phyloP scores from a whole-genome alignment of 2,888 invertebrate species.

The Drosophila siamana region DNA sequence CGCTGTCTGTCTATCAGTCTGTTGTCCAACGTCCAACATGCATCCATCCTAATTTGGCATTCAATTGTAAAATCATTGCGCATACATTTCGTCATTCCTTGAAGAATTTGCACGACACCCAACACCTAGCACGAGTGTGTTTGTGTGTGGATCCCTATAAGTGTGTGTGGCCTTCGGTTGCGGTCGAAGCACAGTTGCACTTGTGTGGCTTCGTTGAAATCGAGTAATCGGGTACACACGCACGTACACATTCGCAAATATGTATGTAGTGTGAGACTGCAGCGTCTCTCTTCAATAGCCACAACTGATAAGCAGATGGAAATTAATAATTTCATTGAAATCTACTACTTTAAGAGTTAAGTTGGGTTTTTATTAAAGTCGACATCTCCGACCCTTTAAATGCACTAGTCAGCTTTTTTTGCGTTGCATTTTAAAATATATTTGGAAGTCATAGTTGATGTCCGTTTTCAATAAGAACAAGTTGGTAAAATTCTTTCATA shows the following conservation, averaged over 20 bases:
- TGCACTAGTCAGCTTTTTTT: too few relatives aligned
- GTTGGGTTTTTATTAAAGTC: too few relatives aligned
- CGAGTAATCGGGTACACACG: slow-evolving; percentile 30
- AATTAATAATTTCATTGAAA: slow-evolving; percentile 19
- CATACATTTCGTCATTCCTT: slow-evolving; percentile 68
- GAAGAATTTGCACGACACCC: slow-evolving; percentile 47
- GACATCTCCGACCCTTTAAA: too few relatives aligned
- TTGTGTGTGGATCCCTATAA: slow-evolving; percentile 1
- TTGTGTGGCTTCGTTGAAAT: slow-evolving; percentile 66
- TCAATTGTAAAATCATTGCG: slow-evolving; percentile 67
- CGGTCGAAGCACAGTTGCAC: slow-evolving; percentile 58
- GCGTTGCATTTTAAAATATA: too few relatives aligned
- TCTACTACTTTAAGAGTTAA: background rate
- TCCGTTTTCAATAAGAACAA: too few relatives aligned
- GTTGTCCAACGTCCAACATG: slow-evolving; percentile 33
- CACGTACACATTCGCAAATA: background rate
- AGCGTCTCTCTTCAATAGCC: slow-evolving; percentile 23
- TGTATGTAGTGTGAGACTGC: background rate
- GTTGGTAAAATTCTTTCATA: too few relatives aligned
- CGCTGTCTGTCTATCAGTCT: slow-evolving; percentile 12
- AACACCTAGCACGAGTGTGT: slow-evolving; percentile 22
- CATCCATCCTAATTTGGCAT: slow-evolving; percentile 64
- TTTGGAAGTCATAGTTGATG: too few relatives aligned
- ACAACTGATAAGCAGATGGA: slow-evolving; percentile 37
- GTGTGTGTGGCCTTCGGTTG: slow-evolving; percentile 62